Evolutionary conservation across 92 coral and sea anemone species (phyloP).

Genomic region (Anthopleura xanthogrammica): DNA sequence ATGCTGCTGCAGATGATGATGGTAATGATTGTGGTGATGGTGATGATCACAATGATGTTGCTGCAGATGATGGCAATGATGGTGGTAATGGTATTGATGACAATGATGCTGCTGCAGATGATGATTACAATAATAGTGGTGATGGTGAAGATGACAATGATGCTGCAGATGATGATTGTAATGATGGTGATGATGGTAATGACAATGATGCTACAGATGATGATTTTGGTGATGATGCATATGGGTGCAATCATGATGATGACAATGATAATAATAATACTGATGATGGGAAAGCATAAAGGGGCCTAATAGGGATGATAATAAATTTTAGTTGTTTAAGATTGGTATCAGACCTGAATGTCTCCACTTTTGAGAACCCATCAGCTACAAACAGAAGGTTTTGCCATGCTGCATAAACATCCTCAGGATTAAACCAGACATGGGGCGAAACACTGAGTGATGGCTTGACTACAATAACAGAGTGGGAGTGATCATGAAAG

Average conservation of each 20-base stretch:
- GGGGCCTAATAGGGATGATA: background rate
- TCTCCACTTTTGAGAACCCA: slow-evolving; percentile 46
- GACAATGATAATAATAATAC: background rate
- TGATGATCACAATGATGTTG: background rate
- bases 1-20: too few relatives aligned
- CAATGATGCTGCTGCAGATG: background rate
- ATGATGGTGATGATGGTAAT: background rate
- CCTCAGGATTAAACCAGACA: slow-evolving; percentile 75
- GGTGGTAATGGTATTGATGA: background rate
- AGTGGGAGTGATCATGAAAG: slow-evolving; percentile 39
- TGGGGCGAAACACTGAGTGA: slow-evolving; percentile 52
- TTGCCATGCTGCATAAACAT: slow-evolving; percentile 77
- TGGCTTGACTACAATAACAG: slow-evolving; percentile 70
- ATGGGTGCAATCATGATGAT: background rate
- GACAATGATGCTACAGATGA: background rate
- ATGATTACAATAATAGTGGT: background rate
- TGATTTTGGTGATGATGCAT: too few relatives aligned
- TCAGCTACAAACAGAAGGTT: slow-evolving; percentile 53
- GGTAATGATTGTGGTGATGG: too few relatives aligned
- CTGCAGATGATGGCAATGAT: background rate
- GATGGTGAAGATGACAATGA: background rate
- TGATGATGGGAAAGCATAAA: background rate
- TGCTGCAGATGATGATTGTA: too few relatives aligned
- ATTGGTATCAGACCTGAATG: slow-evolving; percentile 60
- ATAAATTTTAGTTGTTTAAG: background rate